phyloP scores from a whole-genome alignment of 2,113 vertebrate genomes.

The Neogobius melanostomus region DNA sequence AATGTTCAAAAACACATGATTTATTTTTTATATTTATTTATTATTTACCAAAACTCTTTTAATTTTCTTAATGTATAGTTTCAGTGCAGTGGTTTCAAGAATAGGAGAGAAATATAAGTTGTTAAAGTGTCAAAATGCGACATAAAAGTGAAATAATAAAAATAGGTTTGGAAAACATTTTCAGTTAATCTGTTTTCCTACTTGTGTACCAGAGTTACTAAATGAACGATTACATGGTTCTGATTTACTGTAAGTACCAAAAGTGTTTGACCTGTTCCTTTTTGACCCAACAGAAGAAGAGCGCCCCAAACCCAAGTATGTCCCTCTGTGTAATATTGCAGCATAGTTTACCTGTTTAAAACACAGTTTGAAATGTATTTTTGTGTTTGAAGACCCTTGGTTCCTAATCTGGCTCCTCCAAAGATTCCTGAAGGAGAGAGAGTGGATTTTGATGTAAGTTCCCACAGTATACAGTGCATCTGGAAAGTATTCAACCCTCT shows the following conservation, averaged over 20 bases:
- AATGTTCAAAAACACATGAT: too few species aligned
- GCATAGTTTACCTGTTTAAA: neutral
- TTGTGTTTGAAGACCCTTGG: constrained; percentile 64
- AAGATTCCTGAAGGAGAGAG: constrained; percentile 81
- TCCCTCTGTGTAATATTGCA: constrained; percentile 11
- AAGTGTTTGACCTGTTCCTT: neutral
- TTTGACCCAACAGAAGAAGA: constrained; percentile 68
- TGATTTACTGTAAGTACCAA: neutral
- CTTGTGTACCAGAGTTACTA: neutral
- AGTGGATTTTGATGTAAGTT: constrained; percentile 80
- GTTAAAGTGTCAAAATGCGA: too few species aligned
- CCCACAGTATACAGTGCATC: too few species aligned
- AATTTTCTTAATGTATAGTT: too few species aligned
- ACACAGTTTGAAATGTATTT: neutral
- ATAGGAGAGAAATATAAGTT: too few species aligned
- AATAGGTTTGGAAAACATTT: too few species aligned
- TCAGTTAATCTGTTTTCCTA: neutral
- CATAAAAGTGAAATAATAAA: too few species aligned
- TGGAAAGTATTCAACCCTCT: too few species aligned
- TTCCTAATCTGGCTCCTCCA: constrained; percentile 73
- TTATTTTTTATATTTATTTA: too few species aligned
- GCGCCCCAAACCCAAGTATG: constrained; percentile 78
- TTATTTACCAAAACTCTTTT: too few species aligned
- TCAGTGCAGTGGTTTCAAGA: too few species aligned
- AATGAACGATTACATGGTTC: neutral